phyloP scores from a whole-genome alignment of 1,140 invertebrate genomes.

The Halyomorpha halys region DNA sequence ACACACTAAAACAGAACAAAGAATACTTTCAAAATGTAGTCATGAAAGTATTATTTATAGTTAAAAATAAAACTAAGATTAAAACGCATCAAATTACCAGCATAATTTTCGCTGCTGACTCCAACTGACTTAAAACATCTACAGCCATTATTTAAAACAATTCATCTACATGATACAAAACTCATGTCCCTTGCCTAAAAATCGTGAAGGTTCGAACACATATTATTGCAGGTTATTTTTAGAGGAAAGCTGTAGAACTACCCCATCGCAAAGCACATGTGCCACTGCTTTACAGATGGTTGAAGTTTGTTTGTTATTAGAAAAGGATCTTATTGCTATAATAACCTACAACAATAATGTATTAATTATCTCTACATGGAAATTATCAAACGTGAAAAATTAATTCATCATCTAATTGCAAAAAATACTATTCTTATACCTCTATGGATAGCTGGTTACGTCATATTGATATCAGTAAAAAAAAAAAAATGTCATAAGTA shows the following conservation, averaged over 20 bases:
- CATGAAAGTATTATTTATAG: neutral
- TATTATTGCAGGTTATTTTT: conserved; percentile 16
- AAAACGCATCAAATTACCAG: conserved; percentile 40
- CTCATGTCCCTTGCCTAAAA: no score
- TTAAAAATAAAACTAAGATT: neutral
- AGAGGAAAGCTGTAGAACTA: conserved; percentile 4
- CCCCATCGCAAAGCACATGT: conserved; percentile 1
- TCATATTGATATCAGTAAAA: no score
- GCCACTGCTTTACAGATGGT: neutral
- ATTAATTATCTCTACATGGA: no score
- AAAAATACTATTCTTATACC: no score
- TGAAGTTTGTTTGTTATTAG: no score
- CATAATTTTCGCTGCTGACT: conserved; percentile 55
- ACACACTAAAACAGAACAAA: no score
- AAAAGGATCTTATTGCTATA: no score
- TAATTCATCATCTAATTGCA: no score
- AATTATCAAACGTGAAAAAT: no score
- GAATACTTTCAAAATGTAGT: neutral
- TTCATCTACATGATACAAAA: neutral
- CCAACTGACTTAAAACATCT: conserved; percentile 47
- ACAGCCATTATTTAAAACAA: conserved; percentile 22
- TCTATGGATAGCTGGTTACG: no score
- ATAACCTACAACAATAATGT: no score
- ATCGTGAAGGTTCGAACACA: neutral
- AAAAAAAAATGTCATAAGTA: no score